Base-by-base conservation (phyloP, 1,140 invertebrate genomes). In the Magallana ariakensis region DNA sequence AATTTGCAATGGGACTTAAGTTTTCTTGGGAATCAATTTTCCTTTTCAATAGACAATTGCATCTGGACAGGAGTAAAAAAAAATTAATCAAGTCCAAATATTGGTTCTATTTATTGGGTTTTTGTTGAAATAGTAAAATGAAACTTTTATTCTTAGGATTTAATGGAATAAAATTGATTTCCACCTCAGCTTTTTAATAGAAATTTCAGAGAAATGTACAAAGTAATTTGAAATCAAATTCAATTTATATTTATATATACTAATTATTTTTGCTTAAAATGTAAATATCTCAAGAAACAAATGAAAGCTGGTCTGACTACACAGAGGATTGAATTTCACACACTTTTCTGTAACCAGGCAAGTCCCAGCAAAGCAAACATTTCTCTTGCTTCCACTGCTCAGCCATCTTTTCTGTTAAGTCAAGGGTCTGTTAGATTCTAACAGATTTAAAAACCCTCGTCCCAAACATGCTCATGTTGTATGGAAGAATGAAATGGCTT, bases 61-160 rank as follows among this genome's bases (percentile, higher is more conserved):
- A 13, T 19, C 10, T 7, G 22, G 66, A 75, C 66, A 26, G 22
- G 66, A 75, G 5, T 46, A 46, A 46, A 46, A 33, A 26, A 75
- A 22, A 75, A n/a, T 75, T 75, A 75, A 75, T 75, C 22, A 26
- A 75, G 66, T 75, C 66, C 66, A 75, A 75, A 75, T 75, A 75
- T 75, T 75, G 22, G 66, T 26, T 26, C 22, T 26, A 75, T 75
- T 9, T 70, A 22, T 75, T 62, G 58, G 16, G 0, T n/a, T 62
- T 62, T 5, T 75, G 22, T 46, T 75, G 66, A 75, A 75, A 9
- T 33, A 26, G 22, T 13, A 75, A 33, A 22, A 46, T 46, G 33
- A 26, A 22, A 11, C 11, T 13, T 75, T 19, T 75, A 11, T 75
- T 75, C 66, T 26, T 26, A 33, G 11, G 66, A 22, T 10, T 75